A percentile compares a stretch with the other conserved stretches of the same genome.
Conservation (phyloP, 2,113 vertebrate genomes). For the Malurus elegans region DNA sequence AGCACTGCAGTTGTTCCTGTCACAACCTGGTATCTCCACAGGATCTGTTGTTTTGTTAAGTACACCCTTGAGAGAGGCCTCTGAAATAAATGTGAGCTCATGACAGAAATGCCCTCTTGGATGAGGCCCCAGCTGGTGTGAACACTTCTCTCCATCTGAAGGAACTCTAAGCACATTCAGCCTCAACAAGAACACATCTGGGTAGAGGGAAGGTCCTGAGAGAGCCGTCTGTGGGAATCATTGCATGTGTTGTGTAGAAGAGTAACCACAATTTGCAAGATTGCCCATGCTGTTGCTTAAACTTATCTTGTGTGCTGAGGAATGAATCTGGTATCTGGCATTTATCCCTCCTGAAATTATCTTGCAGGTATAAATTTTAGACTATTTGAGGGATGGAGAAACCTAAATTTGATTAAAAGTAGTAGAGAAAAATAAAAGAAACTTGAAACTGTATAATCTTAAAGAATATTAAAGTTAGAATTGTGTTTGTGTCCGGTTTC, state of each 20-base stretch:
- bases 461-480: not conserved
- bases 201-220: not conserved
- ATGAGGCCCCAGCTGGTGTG: not conserved
- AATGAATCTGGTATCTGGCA: not conserved
- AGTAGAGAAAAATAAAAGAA: not conserved
- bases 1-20: not conserved
- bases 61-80: not conserved
- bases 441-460: not conserved
- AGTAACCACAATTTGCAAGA: not conserved
- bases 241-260: not conserved
- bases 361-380: not conserved
- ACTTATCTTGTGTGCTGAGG: not conserved
- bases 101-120: not conserved
- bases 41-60: not conserved
- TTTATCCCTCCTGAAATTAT: not conserved
- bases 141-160: not conserved
- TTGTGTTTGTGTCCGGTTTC: slow-evolving; percentile 4
- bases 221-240: not conserved
- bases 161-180: not conserved
- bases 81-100: not conserved
- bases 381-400: not conserved
- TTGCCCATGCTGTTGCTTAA: not conserved
- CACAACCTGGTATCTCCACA: not conserved
- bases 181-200: not conserved
- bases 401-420: not conserved